Base-by-base conservation (phyloP, 2,888 invertebrate genomes). In the Brachylomia viminalis region DNA sequence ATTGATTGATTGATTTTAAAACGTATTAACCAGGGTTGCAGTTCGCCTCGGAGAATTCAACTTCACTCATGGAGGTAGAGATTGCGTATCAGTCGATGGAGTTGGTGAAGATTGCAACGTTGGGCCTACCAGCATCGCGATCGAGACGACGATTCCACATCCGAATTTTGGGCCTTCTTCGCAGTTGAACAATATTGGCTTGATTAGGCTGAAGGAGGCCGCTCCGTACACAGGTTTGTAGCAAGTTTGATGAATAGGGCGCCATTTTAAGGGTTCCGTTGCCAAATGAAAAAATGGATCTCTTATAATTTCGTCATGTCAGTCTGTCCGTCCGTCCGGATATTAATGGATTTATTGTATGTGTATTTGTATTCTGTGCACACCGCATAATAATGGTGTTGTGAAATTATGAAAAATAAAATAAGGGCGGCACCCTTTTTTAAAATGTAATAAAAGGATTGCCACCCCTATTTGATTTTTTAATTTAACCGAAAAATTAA, bases 141-240 rank as follows among this genome's bases (percentile, higher is more conserved):
- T 86, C n/a, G 86, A 85, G 58, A 70, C 15, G 15, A 59, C 27
- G 2, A 83, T 80, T 65, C 45, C 77, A 49, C 84, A 84, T 47
- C 71, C 72, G 27, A 15, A 77, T 11, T 84, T n/a, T 67, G 17
- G 0, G 11, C 0, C 67, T 27, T 7, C 15, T 10, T 30, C 54
- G 6, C 77, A 6, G 8, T 59, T 42, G 54, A 27, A 84, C 8
- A 86, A 85, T 64, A 83, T 85, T 64, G 83, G 58, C 8, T 67
- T 85, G 42, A 86, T 85, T 42, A 80, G 72, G 15, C 6, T 85
- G 54, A 83, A 54, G 42, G 62, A 69, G 17, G 15, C 15, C 45
- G 85, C 83, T 23, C 83, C 78, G 1, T 85, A 74, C 77, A 80
- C 84, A 78, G 83, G 85, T 85, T 33, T 69, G 62, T 64, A 65